These are phyloP conservation scores for Muscicapa comitata DNA, from an alignment of 2,797 vertebrate species.

Conservation along the genomic window DNA sequence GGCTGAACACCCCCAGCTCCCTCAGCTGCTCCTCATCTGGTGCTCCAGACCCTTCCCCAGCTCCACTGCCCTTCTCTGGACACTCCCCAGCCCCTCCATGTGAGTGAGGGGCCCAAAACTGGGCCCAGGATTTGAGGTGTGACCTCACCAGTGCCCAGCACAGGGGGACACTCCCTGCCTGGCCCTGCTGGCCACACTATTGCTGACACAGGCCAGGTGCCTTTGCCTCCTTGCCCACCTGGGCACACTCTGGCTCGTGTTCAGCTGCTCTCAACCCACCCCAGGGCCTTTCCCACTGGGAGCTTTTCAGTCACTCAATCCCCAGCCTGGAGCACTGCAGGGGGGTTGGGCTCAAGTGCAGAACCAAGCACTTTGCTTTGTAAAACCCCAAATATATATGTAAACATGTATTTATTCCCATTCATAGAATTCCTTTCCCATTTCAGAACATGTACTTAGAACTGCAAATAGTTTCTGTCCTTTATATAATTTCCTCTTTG, in stretches of 20 bases:
- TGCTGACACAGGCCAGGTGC: not conserved
- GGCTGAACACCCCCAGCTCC: not conserved
- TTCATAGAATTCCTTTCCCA: not conserved
- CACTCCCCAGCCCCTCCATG: rapidly evolving
- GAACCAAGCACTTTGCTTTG: not conserved
- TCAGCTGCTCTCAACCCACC: not conserved
- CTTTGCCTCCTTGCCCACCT: not conserved
- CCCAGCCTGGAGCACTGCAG: not conserved
- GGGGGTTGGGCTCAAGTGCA: not conserved
- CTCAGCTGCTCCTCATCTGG: not conserved
- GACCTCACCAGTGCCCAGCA: rapidly evolving
- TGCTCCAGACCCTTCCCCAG: not conserved
- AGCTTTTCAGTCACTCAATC: not conserved
- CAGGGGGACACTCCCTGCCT: rapidly evolving
- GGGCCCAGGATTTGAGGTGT: rapidly evolving
- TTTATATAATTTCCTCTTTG: not conserved
- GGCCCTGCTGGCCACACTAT: rapidly evolving
- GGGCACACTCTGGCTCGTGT: not conserved
- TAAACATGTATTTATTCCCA: not conserved
- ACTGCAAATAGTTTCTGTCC: not conserved
- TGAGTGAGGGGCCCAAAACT: rapidly evolving
- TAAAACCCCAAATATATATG: not conserved
- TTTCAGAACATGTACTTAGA: not conserved
- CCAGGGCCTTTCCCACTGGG: not conserved
- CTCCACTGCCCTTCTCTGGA: rapidly evolving